Percentiles rank a stretch among this genome's conserved stretches.
These are phyloP conservation scores for Parotocinclus haroldoi DNA, from an alignment of 2,797 vertebrate genomes.

Conservation along the genomic window DNA sequence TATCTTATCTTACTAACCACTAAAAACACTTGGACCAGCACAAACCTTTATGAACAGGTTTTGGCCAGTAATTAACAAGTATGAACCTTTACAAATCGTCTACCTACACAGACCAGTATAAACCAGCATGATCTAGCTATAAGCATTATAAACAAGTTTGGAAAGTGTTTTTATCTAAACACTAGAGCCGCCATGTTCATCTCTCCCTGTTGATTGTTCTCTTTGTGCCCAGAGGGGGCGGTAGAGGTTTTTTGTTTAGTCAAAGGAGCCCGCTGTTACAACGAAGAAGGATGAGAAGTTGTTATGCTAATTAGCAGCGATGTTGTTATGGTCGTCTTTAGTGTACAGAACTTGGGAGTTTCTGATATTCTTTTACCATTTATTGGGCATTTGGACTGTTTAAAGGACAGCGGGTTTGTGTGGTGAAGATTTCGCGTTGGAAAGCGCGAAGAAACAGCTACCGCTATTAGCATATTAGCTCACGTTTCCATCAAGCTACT, in stretches of 20 bases:
- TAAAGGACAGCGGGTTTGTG: not conserved
- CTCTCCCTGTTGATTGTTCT: not conserved
- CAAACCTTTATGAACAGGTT: too few species aligned
- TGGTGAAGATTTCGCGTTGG: too few species aligned
- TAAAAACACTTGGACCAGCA: too few species aligned
- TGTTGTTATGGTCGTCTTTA: not conserved
- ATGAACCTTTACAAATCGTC: too few species aligned
- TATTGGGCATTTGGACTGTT: not conserved
- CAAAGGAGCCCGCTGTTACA: slow-evolving; percentile 12
- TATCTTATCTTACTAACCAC: too few species aligned
- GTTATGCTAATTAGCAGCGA: not conserved
- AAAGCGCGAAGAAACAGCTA: not conserved
- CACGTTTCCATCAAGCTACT: not conserved
- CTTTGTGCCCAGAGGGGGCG: not conserved
- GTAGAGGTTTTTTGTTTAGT: not conserved
- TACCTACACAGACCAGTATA: too few species aligned
- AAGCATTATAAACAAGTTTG: too few species aligned
- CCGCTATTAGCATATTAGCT: not conserved
- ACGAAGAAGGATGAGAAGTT: slow-evolving; percentile 11
- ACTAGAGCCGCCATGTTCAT: too few species aligned
- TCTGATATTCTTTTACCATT: too few species aligned
- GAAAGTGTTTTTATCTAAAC: too few species aligned
- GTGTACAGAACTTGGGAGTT: not conserved
- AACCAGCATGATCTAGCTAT: too few species aligned
- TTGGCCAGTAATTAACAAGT: too few species aligned